phyloP scores from a whole-genome alignment of 2,888 invertebrate species.

The Leptinotarsa haldemani region DNA sequence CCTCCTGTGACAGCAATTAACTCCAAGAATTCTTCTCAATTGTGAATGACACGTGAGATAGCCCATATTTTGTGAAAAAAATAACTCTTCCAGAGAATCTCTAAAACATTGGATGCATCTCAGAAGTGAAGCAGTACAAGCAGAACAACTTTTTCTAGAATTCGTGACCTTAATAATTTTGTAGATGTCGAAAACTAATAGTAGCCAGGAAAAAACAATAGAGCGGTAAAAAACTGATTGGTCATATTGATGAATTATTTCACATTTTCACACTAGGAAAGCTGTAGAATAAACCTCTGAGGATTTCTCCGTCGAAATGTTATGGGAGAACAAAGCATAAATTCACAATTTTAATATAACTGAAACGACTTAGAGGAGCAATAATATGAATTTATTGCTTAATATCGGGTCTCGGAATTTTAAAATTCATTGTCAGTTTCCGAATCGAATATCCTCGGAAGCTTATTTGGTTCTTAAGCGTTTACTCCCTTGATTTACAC shows the following conservation, averaged over 20 bases:
- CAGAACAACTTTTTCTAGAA: too few relatives aligned
- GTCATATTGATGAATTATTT: slow-evolving; percentile 14
- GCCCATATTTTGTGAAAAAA: too few relatives aligned
- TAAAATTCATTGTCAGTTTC: slow-evolving; percentile 16
- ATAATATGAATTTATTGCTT: slow-evolving; percentile 16
- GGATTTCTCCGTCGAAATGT: slow-evolving; percentile 11
- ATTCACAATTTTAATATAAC: slow-evolving; percentile 20
- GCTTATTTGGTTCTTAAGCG: neutral
- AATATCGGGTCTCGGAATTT: slow-evolving; percentile 18
- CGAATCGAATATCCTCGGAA: slow-evolving; percentile 5
- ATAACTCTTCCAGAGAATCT: too few relatives aligned
- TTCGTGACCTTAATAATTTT: too few relatives aligned
- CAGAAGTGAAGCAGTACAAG: too few relatives aligned
- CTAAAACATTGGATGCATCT: too few relatives aligned
- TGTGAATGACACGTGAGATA: too few relatives aligned
- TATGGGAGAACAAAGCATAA: slow-evolving; percentile 14
- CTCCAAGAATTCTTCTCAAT: too few relatives aligned
- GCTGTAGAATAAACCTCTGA: slow-evolving; percentile 2
- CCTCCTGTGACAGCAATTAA: too few relatives aligned
- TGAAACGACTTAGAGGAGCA: slow-evolving; percentile 16
- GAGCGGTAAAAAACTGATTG: neutral
- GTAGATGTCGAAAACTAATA: too few relatives aligned
- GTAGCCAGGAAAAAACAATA: neutral
- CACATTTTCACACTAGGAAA: neutral
- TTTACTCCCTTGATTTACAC: slow-evolving; percentile 5